Evolutionary conservation across 1,140 invertebrate species (phyloP).

Genomic region (Caerostris darwini): DNA sequence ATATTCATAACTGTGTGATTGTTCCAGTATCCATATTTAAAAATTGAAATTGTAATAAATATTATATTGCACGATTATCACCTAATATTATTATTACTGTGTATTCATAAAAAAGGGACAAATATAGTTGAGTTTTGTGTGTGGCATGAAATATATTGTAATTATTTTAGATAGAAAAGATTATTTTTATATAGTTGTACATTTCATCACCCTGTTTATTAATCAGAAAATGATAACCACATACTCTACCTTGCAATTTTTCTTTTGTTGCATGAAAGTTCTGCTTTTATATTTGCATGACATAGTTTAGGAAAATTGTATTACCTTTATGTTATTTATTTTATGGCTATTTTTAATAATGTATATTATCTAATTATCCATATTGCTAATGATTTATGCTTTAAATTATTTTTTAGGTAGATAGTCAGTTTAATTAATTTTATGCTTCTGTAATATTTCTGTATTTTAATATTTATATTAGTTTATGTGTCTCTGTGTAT

Average conservation of each 20-base stretch:
- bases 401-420: not conserved
- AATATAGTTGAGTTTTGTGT: not conserved
- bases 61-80: no score
- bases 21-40: no score
- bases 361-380: not conserved
- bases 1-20: no score
- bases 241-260: not conserved
- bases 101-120: no score
- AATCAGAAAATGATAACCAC: slow-evolving; percentile 37
- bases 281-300: slow-evolving; percentile 45
- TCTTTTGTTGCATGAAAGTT: not conserved
- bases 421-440: not conserved
- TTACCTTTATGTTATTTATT: not conserved
- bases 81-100: no score
- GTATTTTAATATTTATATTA: not conserved
- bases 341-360: not conserved
- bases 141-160: not conserved
- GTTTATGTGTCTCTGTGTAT: not conserved
- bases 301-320: not conserved
- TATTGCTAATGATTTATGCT: not conserved
- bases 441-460: not conserved
- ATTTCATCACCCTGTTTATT: slow-evolving; percentile 39
- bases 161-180: not conserved
- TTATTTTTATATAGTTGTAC: not conserved
- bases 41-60: no score